A percentile compares a stretch with the other conserved stretches of the same genome.
Conservation (phyloP, 2,888 invertebrate genomes). For the Dolichomitus sp. region DNA sequence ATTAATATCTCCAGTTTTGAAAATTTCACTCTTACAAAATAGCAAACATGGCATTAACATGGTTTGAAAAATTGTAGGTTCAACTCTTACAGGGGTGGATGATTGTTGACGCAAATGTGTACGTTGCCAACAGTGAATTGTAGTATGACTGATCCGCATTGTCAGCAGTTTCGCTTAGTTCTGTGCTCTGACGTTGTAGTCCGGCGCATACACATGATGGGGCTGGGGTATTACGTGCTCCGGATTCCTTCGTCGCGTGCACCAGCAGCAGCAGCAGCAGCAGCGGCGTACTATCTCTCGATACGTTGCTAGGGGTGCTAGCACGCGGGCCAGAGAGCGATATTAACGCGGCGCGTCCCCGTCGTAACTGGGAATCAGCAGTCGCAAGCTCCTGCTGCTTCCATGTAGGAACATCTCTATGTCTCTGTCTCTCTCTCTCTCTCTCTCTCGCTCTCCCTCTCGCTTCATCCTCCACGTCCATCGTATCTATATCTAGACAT, state of each 20-base stretch:
- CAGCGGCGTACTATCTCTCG: conserved; percentile 38
- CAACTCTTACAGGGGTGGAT: background rate
- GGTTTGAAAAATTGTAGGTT: background rate
- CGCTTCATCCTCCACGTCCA: conserved; percentile 7
- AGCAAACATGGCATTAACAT: background rate
- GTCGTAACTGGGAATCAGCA: conserved; percentile 60
- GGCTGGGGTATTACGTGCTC: conserved; percentile 64
- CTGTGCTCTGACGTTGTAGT: background rate
- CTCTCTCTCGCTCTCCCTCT: conserved; percentile 4
- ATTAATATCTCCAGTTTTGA: background rate
- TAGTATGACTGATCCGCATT: conserved; percentile 19
- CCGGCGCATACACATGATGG: conserved; percentile 22
- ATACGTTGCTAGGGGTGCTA: conserved; percentile 40
- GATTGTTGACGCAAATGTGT: background rate
- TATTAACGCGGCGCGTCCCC: conserved; percentile 53
- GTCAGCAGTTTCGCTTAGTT: background rate
- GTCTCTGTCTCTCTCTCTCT: too few relatives aligned
- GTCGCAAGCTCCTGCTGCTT: conserved; percentile 20
- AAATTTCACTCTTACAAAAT: background rate
- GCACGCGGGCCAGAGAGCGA: conserved; percentile 29
- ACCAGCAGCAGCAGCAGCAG: conserved; percentile 25
- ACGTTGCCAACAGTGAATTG: background rate
- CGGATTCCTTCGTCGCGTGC: conserved; percentile 67
- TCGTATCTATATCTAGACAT: conserved; percentile 21
- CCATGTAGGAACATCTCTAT: conserved; percentile 3